Base-by-base conservation (phyloP, 2,113 vertebrate species). In the Clarias batrachus region DNA sequence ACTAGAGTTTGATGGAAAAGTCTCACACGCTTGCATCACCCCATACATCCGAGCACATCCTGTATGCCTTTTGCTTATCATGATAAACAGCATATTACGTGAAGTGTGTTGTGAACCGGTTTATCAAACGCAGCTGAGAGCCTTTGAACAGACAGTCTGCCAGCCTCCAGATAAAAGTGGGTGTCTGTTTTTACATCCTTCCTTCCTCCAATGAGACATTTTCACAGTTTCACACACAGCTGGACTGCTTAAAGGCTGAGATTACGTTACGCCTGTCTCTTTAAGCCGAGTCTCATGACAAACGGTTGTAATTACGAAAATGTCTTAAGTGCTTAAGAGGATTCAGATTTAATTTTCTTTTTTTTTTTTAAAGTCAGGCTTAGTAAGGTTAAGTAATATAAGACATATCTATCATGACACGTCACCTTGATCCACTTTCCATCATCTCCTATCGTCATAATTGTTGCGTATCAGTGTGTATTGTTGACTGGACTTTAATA, bases 71-170 rank as follows among this genome's bases (percentile, higher is more conserved):
- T 92, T 90, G 82, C 90, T 85, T 89, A 87, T 81, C 84, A 73
- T 86, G 59, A 88, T 84, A 91, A 92, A 92, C 83, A 85, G 77
- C 81, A 85, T 89, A 70, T 30, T 71, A 89, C 86, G 90, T 87
- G 56, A 88, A 63, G 62, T 71, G 59, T 41, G 56, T 77, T 87
- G 63, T 77, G 76, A 82, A 84, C 77, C 86, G 66, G 77, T 59
- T 89, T 89, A 84, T 90, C 81, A 86, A 79, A 89, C 17, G 65
- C 78, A 71, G 85, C 86, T 83, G 68, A 71, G 88, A 89, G 41
- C 80, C 88, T 93, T 94, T 93, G 90, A 94, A 92, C 91, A 90
- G 90, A 90, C 91, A 89, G 81, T 57, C 87, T 88, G 68, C 60
- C 73, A 84, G 54, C 84, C 90, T 89, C 88, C 89, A 91, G 91